Evolutionary conservation across 2,797 vertebrate genomes (phyloP).

Genomic region (Lagorchestes hirsutus): DNA sequence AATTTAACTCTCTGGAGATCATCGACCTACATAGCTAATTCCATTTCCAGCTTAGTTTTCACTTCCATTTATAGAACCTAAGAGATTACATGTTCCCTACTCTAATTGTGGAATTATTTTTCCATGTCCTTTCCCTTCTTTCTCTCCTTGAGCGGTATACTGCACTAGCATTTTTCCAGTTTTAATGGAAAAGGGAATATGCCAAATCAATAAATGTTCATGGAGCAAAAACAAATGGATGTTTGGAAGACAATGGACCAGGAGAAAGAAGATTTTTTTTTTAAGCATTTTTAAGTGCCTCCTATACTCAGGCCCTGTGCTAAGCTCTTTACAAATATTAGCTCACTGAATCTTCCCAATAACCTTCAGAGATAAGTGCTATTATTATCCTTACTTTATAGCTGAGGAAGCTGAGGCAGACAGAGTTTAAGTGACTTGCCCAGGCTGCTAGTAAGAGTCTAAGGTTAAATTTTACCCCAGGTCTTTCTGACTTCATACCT

Average conservation of each 20-base stretch:
- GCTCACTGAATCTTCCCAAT: neutral
- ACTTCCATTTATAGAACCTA: slow-evolving; percentile 54
- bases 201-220: neutral
- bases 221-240: neutral
- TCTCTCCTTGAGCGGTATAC: neutral
- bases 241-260: neutral
- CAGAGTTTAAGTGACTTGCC: neutral
- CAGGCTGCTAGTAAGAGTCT: neutral
- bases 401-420: neutral
- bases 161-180: neutral
- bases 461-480: neutral
- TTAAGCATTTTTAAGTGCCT: neutral
- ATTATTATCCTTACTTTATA: neutral
- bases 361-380: neutral
- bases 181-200: neutral
- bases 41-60: slow-evolving; percentile 58
- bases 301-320: neutral
- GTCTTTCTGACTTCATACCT: neutral
- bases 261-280: neutral
- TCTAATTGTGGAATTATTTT: slow-evolving; percentile 55
- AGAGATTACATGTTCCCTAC: neutral
- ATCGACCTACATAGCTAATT: slow-evolving; percentile 33
- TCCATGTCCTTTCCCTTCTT: slow-evolving; percentile 4
- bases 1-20: slow-evolving; percentile 36
- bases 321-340: neutral